phyloP scores from a whole-genome alignment of 2,888 invertebrate species.

The Cryptocephalus primarius region DNA sequence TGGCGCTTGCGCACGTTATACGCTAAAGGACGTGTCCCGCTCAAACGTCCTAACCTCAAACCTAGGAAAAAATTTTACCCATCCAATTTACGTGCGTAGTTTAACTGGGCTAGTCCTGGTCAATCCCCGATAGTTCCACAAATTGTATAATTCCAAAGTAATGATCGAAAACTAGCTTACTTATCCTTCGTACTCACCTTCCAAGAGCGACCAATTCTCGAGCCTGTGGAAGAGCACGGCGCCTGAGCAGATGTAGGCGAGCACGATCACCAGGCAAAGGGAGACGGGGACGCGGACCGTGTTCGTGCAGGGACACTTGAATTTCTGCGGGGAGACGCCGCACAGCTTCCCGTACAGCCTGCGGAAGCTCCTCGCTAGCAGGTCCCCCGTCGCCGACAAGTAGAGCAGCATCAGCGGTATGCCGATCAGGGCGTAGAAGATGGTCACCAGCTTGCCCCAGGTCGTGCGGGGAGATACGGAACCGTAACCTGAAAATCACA shows the following conservation, averaged over 20 bases:
- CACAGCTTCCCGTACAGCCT: slow-evolving; percentile 42
- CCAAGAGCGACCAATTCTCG: slow-evolving; percentile 84
- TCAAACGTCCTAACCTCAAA: too few relatives aligned
- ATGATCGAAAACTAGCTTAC: too few relatives aligned
- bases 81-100: too few relatives aligned
- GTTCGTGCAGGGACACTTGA: slow-evolving; percentile 39
- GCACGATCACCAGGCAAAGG: slow-evolving; percentile 74
- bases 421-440: slow-evolving; percentile 74
- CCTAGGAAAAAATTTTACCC: too few relatives aligned
- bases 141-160: too few relatives aligned
- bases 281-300: slow-evolving; percentile 76
- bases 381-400: slow-evolving; percentile 77
- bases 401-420: slow-evolving; percentile 84
- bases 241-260: slow-evolving; percentile 80
- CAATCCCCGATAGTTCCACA: too few relatives aligned
- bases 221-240: slow-evolving; percentile 81
- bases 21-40: too few relatives aligned
- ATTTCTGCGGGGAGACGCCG: slow-evolving; percentile 45
- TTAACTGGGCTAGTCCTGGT: too few relatives aligned
- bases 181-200: slow-evolving; percentile 43
- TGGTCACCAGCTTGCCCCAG: slow-evolving; percentile 71
- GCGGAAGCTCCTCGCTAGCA: slow-evolving; percentile 51
- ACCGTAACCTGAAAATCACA: slow-evolving; percentile 59
- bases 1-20: too few relatives aligned
- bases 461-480: slow-evolving; percentile 71